These are phyloP conservation scores for Tympanuchus pallidicinctus DNA, from an alignment of 2,113 vertebrate species.

Conservation along the genomic window DNA sequence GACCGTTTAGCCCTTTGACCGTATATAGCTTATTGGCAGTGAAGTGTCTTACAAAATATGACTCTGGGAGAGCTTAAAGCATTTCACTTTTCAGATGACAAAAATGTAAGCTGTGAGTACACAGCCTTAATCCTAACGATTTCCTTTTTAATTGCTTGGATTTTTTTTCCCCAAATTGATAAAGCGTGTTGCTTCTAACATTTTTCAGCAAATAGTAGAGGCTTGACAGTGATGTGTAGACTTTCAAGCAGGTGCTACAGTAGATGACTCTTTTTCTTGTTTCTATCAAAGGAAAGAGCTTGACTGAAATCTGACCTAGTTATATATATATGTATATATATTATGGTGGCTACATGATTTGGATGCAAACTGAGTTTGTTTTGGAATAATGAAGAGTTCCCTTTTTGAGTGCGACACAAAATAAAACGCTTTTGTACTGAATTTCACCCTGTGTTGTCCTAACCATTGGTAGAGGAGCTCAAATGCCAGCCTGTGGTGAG, in stretches of 20 bases:
- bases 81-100: background rate
- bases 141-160: constrained; percentile 27
- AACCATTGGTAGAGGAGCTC: background rate
- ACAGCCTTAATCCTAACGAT: constrained; percentile 5
- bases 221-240: background rate
- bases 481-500: background rate
- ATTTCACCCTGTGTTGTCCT: background rate
- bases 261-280: background rate
- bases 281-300: background rate
- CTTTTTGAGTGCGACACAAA: background rate
- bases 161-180: constrained; percentile 43
- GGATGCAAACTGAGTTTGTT: background rate
- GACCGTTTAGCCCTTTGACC: background rate
- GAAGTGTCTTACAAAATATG: background rate
- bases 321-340: background rate
- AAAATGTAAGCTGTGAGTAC: background rate
- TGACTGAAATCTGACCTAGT: background rate
- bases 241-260: background rate
- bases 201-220: background rate
- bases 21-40: background rate
- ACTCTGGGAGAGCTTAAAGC: background rate
- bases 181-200: background rate
- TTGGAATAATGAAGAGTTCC: background rate
- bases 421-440: background rate
- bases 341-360: background rate